Percentiles rank a stretch among this genome's conserved stretches.
Evolutionary conservation across 2,113 vertebrate species (phyloP).

Genomic region (Parus major): DNA sequence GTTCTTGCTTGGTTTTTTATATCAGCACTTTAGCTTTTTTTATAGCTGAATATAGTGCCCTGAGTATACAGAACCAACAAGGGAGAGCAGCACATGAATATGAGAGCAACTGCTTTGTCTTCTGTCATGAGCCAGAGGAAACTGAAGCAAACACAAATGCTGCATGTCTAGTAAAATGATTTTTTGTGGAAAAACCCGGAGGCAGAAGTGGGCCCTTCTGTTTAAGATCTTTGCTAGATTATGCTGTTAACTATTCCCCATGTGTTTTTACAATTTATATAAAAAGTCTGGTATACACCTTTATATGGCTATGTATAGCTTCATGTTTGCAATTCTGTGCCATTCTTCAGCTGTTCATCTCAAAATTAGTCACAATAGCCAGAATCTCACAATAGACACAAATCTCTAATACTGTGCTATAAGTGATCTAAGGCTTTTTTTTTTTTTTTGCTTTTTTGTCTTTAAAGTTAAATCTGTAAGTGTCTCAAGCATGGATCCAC

Average conservation of each 20-base stretch:
- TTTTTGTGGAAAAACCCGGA: not conserved
- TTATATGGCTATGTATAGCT: not conserved
- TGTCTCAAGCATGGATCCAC: conserved; percentile 1
- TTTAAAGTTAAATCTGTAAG: not conserved
- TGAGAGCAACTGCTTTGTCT: conserved; percentile 1
- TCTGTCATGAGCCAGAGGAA: conserved; percentile 9
- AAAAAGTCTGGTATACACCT: conserved; percentile 2
- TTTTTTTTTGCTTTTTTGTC: not conserved
- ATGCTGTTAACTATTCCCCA: not conserved
- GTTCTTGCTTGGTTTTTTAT: conserved; percentile 22
- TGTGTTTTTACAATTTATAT: conserved; percentile 25
- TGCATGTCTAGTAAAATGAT: not conserved
- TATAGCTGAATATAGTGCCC: conserved; percentile 17
- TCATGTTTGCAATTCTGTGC: conserved; percentile 41
- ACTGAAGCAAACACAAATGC: conserved; percentile 20
- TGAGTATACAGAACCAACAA: conserved; percentile 26
- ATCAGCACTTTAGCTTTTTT: conserved; percentile 37
- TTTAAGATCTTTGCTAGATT: conserved; percentile 1
- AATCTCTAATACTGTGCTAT: not conserved
- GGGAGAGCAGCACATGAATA: not conserved
- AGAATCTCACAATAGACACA: not conserved
- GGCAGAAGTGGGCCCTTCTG: not conserved
- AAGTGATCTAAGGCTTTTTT: not conserved
- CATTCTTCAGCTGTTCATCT: conserved; percentile 58
- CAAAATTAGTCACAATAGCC: conserved; percentile 23